A percentile compares a stretch with the other conserved stretches of the same genome.
Conservation (phyloP, 2,888 invertebrate genomes). For the Eupithecia exiguata region DNA sequence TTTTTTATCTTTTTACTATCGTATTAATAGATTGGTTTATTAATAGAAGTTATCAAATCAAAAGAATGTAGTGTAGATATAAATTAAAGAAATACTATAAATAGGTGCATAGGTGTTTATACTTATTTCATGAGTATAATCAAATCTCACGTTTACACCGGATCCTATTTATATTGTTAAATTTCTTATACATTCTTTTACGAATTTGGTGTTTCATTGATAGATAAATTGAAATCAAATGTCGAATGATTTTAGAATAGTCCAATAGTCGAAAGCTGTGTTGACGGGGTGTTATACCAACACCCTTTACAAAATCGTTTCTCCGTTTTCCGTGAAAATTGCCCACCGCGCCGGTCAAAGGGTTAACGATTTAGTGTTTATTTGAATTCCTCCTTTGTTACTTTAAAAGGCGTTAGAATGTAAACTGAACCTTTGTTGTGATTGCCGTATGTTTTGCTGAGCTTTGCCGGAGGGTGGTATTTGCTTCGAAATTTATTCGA, state of each 20-base stretch:
- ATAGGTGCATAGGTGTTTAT: too few species aligned
- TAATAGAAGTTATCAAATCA: neutral
- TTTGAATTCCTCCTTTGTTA: constrained; percentile 82
- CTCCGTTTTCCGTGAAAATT: constrained; percentile 82
- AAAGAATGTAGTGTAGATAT: neutral
- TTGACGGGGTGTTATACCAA: constrained; percentile 55
- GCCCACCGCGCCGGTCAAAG: constrained; percentile 81
- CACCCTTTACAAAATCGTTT: constrained; percentile 78
- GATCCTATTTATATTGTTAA: neutral
- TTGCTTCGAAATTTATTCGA: constrained; percentile 23
- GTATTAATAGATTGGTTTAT: too few species aligned
- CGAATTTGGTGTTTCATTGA: neutral
- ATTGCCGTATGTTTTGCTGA: constrained; percentile 70
- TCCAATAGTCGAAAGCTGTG: constrained; percentile 46
- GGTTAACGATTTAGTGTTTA: constrained; percentile 82
- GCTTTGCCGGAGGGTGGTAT: constrained; percentile 44
- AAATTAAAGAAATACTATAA: too few species aligned
- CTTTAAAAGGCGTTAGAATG: constrained; percentile 82
- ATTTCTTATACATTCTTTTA: neutral
- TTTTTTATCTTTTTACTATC: too few species aligned
- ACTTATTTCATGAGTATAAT: too few species aligned
- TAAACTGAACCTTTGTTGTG: constrained; percentile 80
- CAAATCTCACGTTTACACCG: neutral
- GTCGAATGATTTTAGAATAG: constrained; percentile 52
- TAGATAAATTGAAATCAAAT: constrained; percentile 4